These are phyloP conservation scores for Thermophis baileyi DNA, from an alignment of 2,113 vertebrate genomes.

Conservation along the genomic window DNA sequence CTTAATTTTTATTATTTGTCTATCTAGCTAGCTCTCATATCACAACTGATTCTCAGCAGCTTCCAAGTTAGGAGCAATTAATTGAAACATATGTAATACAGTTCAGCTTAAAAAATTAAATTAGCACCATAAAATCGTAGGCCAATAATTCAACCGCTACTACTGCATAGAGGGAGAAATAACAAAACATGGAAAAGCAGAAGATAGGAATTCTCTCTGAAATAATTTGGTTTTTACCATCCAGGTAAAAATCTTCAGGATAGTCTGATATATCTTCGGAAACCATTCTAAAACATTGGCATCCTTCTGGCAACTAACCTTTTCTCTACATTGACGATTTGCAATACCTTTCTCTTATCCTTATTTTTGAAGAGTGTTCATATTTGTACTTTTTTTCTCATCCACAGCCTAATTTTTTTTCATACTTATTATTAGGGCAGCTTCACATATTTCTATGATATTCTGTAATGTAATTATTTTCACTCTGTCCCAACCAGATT, in stretches of 20 bases:
- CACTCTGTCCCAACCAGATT: not conserved
- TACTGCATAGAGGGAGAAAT: not conserved
- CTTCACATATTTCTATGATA: not conserved
- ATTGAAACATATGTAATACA: not conserved
- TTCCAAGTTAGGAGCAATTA: not conserved
- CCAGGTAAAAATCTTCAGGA: not conserved
- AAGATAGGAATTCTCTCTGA: not conserved
- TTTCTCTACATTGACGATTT: not conserved
- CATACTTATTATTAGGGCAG: not conserved
- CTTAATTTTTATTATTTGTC: not conserved
- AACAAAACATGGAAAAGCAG: not conserved
- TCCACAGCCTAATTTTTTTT: not conserved
- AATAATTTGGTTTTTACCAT: not conserved
- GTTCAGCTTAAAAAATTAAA: not conserved
- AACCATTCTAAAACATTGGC: not conserved
- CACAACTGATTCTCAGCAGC: not conserved
- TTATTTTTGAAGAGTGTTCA: not conserved
- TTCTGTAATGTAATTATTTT: not conserved
- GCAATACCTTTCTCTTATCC: not conserved
- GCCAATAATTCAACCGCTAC: not conserved
- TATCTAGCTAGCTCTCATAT: not conserved
- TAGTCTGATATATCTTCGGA: not conserved
- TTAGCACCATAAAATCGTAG: not conserved
- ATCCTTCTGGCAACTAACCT: not conserved
- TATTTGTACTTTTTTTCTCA: not conserved